phyloP scores from a whole-genome alignment of 1,140 invertebrate genomes.

The Drosophila eugracilis region DNA sequence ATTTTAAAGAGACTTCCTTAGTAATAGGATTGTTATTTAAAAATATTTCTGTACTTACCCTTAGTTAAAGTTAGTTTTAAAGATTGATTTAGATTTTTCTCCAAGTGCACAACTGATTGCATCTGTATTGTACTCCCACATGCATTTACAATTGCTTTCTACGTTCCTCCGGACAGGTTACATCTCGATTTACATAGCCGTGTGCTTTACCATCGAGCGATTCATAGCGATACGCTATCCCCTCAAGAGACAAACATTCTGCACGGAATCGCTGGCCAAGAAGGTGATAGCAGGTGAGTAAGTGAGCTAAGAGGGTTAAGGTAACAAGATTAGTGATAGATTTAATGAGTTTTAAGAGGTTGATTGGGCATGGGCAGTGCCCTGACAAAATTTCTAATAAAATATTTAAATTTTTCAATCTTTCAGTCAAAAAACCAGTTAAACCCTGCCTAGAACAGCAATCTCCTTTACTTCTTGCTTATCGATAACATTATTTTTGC shows the following conservation, averaged over 20 bases:
- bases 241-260: slow-evolving; percentile 89
- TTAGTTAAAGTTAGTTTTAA: no score
- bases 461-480: neutral
- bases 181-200: slow-evolving; percentile 91
- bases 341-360: no score
- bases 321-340: no score
- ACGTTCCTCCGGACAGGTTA: slow-evolving; percentile 85
- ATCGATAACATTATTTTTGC: slow-evolving; percentile 13
- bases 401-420: no score
- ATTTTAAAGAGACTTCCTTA: no score
- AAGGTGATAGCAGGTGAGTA: slow-evolving; percentile 87
- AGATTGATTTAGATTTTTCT: neutral
- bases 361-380: no score
- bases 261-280: slow-evolving; percentile 88
- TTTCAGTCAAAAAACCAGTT: no score
- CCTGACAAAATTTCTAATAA: no score
- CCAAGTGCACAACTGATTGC: slow-evolving; percentile 12
- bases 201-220: slow-evolving; percentile 91
- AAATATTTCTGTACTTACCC: no score
- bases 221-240: slow-evolving; percentile 92
- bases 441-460: no score
- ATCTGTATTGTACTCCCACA: slow-evolving; percentile 1
- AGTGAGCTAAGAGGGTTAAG: no score
- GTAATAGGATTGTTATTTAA: no score
- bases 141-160: slow-evolving; percentile 6